phyloP scores from a whole-genome alignment of 1,140 invertebrate species.

The Drosophila nigrodunni region DNA sequence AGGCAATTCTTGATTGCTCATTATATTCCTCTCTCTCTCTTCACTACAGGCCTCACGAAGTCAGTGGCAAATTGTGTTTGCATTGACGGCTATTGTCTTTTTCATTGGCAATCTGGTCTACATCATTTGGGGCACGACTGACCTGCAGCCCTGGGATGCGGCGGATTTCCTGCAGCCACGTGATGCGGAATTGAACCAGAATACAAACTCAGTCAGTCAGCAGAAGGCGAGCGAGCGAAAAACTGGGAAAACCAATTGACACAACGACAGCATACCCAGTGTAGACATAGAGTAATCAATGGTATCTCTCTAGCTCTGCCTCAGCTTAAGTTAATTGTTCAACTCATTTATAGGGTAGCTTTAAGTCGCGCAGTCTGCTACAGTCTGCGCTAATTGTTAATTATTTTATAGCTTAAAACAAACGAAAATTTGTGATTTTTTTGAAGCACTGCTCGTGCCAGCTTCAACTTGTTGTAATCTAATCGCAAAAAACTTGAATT shows the following conservation, averaged over 20 bases:
- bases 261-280: too few relatives aligned
- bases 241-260: conserved; percentile 1
- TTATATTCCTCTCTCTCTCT: not conserved
- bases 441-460: not conserved
- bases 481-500: not conserved
- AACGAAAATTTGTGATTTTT: not conserved
- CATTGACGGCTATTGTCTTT: conserved; percentile 89
- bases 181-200: conserved; percentile 37
- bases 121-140: conserved; percentile 87
- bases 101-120: conserved; percentile 89
- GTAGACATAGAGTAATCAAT: too few relatives aligned
- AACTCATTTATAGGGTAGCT: conserved; percentile 3
- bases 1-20: not conserved
- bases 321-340: too few relatives aligned
- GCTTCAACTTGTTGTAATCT: not conserved
- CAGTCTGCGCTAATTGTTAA: not conserved
- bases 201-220: too few relatives aligned
- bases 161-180: conserved; percentile 53
- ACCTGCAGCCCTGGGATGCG: conserved; percentile 89
- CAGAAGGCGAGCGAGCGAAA: not conserved
- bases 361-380: not conserved
- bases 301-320: too few relatives aligned
- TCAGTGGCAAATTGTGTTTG: conserved; percentile 91
- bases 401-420: not conserved
- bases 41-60: conserved; percentile 84